Evolutionary conservation across 2,113 vertebrate species (phyloP).

Genomic region (Nyctereutes procyonoides): DNA sequence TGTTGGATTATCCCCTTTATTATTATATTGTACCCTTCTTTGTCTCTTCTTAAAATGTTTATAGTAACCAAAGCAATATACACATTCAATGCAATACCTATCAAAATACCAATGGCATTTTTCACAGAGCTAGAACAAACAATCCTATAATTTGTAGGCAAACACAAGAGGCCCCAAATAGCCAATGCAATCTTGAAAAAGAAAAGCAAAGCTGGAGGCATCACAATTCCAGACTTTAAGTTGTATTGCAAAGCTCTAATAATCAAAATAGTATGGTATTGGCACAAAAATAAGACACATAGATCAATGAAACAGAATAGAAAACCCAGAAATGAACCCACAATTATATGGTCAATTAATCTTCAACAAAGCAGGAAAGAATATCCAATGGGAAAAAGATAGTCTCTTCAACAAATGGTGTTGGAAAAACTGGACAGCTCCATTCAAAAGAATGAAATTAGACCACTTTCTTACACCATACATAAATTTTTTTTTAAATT

Average conservation of each 20-base stretch:
- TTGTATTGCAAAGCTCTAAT: background rate
- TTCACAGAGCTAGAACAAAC: background rate
- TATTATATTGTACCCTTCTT: background rate
- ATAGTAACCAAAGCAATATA: background rate
- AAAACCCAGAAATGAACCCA: background rate
- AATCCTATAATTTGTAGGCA: background rate
- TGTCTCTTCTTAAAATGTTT: background rate
- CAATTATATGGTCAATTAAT: background rate
- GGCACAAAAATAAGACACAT: background rate
- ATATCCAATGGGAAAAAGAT: background rate
- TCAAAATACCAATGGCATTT: background rate
- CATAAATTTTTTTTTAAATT: too few relatives aligned
- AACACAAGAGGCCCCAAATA: background rate
- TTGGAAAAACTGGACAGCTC: background rate
- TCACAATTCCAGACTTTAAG: background rate
- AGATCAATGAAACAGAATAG: background rate
- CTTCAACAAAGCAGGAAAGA: background rate
- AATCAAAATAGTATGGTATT: background rate
- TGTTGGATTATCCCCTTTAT: background rate
- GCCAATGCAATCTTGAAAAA: background rate
- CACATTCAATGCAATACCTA: background rate
- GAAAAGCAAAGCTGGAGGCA: background rate
- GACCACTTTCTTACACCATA: background rate
- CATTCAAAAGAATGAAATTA: background rate
- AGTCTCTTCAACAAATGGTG: background rate